Base-by-base conservation (phyloP, 2,888 invertebrate species). In the Strigamia transsilvanica region DNA sequence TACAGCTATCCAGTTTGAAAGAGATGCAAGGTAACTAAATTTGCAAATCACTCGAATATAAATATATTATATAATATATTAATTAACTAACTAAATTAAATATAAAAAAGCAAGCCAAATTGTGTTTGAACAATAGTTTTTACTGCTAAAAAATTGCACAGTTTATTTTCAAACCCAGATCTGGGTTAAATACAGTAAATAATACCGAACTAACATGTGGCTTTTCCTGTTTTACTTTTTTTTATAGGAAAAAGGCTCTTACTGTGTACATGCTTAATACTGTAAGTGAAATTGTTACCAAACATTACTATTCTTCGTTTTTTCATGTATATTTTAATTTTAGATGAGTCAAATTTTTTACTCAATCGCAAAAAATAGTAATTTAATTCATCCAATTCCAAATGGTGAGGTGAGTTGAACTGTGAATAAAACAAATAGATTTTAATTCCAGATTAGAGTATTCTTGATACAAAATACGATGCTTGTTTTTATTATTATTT, bases 291-390 rank as follows among this genome's bases (percentile, higher is more conserved):
- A 23, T 18, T 38, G 38, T 9, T n/a, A 6, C 38, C 2, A 18
- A 15, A 51, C 15, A 51, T 18, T 27, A 73, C 13, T 27, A 27
- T 15, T 32, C n/a, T 56, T 56, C 7, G 18, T n/a, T 56, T 56
- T 18, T 0, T 15, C 12, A 42, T 2, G 6, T 51, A 6, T 66
- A 23, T 23, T 73, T 73, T 6, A 73, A 32, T 66, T 73, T 2
- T n/a, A 73, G 73, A 32, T 27, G 27, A 73, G 73, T n/a, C 73
- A 73, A 73, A 32, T 73, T 27, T 9, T 73, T 73, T 73, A 73
- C 7, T 27, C 23, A 21, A n/a, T 73, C 0, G 12, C 13, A 32
- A 73, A 73, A 15, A 32, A 10, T 32, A 73, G 10, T 3, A 27
- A 27, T 15, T 32, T 73, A 27, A 32, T 73, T 27, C 73, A 27